Conservation (phyloP, 1,140 invertebrate genomes). For the Conus betulinus region DNA sequence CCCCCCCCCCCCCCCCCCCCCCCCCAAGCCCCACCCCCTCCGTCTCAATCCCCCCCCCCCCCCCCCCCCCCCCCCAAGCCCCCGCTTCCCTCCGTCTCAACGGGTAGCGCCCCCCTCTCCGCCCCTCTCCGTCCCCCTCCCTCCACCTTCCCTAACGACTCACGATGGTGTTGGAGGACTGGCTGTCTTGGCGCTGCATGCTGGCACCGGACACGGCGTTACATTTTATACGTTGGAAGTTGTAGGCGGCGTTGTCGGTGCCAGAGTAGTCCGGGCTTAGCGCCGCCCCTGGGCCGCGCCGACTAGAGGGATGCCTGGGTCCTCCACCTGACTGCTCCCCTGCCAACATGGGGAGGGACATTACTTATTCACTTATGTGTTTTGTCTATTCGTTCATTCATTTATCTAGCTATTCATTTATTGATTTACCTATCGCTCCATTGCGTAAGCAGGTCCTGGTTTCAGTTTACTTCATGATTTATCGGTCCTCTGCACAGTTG, state of each 20-base stretch:
- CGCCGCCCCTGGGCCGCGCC: not conserved
- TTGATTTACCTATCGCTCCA: no score
- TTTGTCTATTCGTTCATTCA: no score
- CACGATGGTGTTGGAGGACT: not conserved
- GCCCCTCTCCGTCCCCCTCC: not conserved
- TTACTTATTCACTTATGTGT: no score
- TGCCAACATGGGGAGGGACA: not conserved
- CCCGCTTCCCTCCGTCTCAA: not conserved
- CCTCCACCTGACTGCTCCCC: not conserved
- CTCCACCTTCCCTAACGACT: not conserved
- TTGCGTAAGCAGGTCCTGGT: no score
- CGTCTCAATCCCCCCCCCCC: not conserved
- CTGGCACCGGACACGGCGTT: not conserved
- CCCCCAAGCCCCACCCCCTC: not conserved
- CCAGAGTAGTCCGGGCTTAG: not conserved
- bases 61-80: not conserved
- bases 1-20: not conserved
- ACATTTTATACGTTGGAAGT: not conserved
- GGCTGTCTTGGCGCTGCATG: not conserved
- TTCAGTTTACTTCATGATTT: no score
- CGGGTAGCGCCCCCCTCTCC: not conserved
- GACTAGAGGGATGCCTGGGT: conserved; percentile 8
- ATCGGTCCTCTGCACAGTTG: no score
- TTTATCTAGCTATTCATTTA: no score
- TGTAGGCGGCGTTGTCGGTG: not conserved